Conservation (phyloP, 2,113 vertebrate species). For the Phrynosoma blainvillii region DNA sequence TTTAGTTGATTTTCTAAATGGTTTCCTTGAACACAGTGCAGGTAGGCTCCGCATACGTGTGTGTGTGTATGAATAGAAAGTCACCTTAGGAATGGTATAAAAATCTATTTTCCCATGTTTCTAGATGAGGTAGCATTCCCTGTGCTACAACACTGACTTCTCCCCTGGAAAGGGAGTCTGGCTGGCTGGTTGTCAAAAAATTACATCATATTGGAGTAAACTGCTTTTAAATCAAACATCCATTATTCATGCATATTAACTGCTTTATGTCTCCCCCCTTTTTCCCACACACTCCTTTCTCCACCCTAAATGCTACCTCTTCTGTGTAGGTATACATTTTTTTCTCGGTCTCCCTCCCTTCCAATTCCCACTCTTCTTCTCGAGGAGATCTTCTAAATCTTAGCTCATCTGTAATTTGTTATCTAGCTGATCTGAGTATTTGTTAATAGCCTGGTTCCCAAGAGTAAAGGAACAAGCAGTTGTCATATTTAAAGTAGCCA, state of each 20-base stretch:
- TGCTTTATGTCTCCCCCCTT: conserved; percentile 70
- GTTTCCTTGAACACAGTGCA: background rate
- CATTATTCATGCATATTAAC: conserved; percentile 89
- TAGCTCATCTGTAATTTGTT: conserved; percentile 80
- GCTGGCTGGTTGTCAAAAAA: conserved; percentile 90
- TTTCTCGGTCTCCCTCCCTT: conserved; percentile 43
- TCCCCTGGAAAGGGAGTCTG: conserved; percentile 83
- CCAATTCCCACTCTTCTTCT: conserved; percentile 61
- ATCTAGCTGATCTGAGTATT: conserved; percentile 31
- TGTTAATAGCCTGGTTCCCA: conserved; percentile 48
- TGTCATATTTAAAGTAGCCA: conserved; percentile 54
- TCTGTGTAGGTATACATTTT: conserved; percentile 79
- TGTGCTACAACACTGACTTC: conserved; percentile 83
- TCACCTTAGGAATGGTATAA: conserved; percentile 76
- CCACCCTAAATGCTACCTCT: conserved; percentile 52
- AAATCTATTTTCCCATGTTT: conserved; percentile 75
- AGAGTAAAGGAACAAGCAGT: conserved; percentile 14
- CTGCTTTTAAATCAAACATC: conserved; percentile 86
- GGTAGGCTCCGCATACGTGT: conserved; percentile 44
- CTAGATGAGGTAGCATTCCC: conserved; percentile 56
- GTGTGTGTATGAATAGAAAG: conserved; percentile 47
- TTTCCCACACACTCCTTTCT: background rate
- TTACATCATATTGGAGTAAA: conserved; percentile 93
- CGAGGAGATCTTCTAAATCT: conserved; percentile 69
- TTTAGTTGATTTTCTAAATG: background rate